Conservation (phyloP, 2,888 invertebrate species). For the Escarpia spicata region DNA sequence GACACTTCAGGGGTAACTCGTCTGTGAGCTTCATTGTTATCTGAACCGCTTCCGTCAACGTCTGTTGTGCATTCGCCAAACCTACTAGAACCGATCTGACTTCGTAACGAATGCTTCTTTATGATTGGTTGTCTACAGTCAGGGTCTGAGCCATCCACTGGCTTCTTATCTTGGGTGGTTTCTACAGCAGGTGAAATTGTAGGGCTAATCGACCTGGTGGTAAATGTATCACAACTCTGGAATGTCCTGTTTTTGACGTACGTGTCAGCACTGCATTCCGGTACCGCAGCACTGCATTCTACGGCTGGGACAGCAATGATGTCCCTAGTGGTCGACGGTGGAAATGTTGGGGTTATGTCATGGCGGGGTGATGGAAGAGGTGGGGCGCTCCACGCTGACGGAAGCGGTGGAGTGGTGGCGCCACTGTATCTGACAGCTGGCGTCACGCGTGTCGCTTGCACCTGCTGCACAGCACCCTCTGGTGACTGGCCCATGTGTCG, state of each 20-base stretch:
- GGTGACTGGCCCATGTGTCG: neutral
- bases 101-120: neutral
- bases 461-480: constrained; percentile 10
- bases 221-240: neutral
- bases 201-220: neutral
- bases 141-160: neutral
- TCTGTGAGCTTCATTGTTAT: neutral
- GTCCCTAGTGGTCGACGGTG: neutral
- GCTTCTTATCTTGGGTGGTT: neutral
- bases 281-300: neutral
- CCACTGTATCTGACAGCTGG: neutral
- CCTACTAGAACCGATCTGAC: neutral
- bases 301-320: neutral
- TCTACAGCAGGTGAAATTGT: neutral
- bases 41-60: neutral
- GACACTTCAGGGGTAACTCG: neutral
- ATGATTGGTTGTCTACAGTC: neutral
- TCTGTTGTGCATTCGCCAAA: neutral
- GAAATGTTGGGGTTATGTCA: neutral
- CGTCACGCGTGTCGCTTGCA: neutral
- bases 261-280: neutral
- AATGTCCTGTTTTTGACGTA: neutral
- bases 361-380: neutral
- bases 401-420: neutral
- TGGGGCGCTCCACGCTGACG: neutral